Conservation (phyloP, 2,113 vertebrate genomes). For the Clinocottus analis region DNA sequence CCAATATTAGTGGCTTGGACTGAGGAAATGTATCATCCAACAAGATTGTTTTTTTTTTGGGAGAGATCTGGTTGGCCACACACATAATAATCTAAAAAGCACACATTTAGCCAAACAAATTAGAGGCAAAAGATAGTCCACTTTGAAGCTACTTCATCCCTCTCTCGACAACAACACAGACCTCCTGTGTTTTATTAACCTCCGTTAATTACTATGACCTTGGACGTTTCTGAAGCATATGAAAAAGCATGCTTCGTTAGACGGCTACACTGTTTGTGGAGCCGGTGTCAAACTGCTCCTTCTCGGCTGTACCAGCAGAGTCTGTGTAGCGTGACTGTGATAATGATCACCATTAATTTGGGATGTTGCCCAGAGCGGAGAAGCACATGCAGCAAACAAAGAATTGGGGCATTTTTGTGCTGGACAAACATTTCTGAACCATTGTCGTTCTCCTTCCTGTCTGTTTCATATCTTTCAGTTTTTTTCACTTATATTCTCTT, state of each 20-base stretch:
- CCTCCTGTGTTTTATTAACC: slow-evolving; percentile 59
- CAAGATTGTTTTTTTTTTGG: background rate
- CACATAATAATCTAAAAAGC: background rate
- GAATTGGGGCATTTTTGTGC: slow-evolving; percentile 61
- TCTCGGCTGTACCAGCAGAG: slow-evolving; percentile 49
- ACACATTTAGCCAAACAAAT: slow-evolving; percentile 23
- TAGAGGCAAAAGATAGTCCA: background rate
- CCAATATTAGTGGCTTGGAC: background rate
- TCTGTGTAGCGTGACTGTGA: slow-evolving; percentile 65
- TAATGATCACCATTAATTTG: slow-evolving; percentile 80
- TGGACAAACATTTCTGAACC: slow-evolving; percentile 45
- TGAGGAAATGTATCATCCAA: background rate
- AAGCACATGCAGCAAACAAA: slow-evolving; percentile 67
- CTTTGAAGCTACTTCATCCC: slow-evolving; percentile 5
- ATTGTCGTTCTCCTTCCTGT: slow-evolving; percentile 4
- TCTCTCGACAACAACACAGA: slow-evolving; percentile 6
- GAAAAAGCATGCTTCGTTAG: slow-evolving; percentile 65
- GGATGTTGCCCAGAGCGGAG: slow-evolving; percentile 70
- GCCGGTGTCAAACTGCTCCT: slow-evolving; percentile 50
- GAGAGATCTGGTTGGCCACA: background rate
- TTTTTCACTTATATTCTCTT: background rate
- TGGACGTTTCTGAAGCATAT: slow-evolving; percentile 64
- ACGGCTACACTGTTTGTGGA: slow-evolving; percentile 50
- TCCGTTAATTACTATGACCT: slow-evolving; percentile 56
- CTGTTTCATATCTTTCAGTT: background rate